Evolutionary conservation across 2,797 vertebrate species (phyloP), one percentile per base, ranked within the genome.

Genomic region (Arctocebus calabarensis): DNA sequence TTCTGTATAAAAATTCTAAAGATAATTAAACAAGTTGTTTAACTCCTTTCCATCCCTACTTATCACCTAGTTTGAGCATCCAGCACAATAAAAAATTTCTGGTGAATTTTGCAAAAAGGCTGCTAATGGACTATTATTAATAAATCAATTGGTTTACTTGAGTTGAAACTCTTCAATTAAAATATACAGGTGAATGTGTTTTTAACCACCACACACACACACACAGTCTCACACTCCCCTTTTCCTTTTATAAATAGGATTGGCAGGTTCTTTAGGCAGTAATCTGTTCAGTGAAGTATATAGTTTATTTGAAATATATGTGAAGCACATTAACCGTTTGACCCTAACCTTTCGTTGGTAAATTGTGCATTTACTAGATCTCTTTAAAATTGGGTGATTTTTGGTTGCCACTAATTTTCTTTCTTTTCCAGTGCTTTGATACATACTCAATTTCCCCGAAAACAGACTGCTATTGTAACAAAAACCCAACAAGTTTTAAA

Each of bases 101-200:
- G 12, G 25, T 83, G 37, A 95, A 87, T 19, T 13, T 12, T n/a
- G 32, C 19, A 70, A 40, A 27, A 23, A 62, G 4, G 2, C 45
- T 78, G 32, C 32, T 79, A 88, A 83, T 8, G 84, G 81, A 85
- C 57, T 73, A 4, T 75, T 66, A 71, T 75, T 66, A 71, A 16
- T 37, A 40, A 97, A 96, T 78, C 62, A 91, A 85, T n/a, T 93
- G 92, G 29, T 91, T 94, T 79, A 95, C 66, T 32, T 90, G 40
- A 74, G 79, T 97, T 91, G 86, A 95, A 98, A 90, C 68, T 86
- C 62, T 93, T 97, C 90, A 94, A 17, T 96, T 48, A 96, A 91
- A 86, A 22, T 74, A 91, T 91, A 74, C 32, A 94, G 55, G 73
- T 34, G 48, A 84, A 75, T 94, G 78, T 95, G 70, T 62, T 94